Evolutionary conservation across 2,888 invertebrate species (phyloP).

Genomic region (Caradrina kadenii): DNA sequence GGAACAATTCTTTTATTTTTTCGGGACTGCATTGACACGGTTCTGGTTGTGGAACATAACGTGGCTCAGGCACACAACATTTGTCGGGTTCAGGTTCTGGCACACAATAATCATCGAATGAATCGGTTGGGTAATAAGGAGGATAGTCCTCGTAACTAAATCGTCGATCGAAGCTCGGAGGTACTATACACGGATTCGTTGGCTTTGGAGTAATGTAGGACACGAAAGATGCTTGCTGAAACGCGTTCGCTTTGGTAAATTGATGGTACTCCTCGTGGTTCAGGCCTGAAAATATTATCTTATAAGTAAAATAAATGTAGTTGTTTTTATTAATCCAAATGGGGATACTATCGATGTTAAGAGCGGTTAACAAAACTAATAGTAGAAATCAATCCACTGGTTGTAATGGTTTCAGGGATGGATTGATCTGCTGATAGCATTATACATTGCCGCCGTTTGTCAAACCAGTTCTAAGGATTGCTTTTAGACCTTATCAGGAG

Average conservation of each 20-base stretch:
- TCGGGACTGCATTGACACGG: slow-evolving; percentile 55
- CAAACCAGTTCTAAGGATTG: too few relatives aligned
- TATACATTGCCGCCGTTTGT: too few relatives aligned
- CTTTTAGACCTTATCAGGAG: too few relatives aligned
- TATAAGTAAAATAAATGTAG: neutral
- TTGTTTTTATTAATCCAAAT: too few relatives aligned
- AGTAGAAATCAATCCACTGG: too few relatives aligned
- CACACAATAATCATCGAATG: too few relatives aligned
- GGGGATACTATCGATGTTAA: too few relatives aligned
- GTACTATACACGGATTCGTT: slow-evolving; percentile 10
- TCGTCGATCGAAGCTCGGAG: neutral
- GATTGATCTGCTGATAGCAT: too few relatives aligned
- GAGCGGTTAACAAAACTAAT: too few relatives aligned
- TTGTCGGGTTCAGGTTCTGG: neutral
- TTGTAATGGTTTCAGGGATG: too few relatives aligned
- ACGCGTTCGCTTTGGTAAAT: neutral
- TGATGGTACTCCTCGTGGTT: neutral
- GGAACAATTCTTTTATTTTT: slow-evolving; percentile 36
- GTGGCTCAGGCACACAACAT: neutral
- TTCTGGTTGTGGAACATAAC: neutral
- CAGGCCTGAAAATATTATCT: slow-evolving; percentile 20
- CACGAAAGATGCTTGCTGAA: slow-evolving; percentile 30
- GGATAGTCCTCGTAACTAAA: neutral
- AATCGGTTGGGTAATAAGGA: neutral
- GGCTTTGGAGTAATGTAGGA: neutral